Conservation (phyloP, 2,797 vertebrate species). For the Diglossa cyanea region DNA sequence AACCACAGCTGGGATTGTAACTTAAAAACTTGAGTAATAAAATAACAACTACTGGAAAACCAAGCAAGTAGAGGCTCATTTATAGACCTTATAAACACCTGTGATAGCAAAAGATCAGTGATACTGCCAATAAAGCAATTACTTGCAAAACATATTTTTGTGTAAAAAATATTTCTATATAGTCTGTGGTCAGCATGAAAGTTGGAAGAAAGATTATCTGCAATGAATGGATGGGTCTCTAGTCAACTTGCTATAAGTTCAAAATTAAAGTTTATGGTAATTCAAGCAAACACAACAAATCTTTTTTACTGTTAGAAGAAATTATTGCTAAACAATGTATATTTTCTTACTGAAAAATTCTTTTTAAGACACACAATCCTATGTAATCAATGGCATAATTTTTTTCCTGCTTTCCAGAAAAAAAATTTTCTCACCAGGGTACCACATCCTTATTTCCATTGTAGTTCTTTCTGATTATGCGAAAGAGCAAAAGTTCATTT, state of each 20-base stretch:
- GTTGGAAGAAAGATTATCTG: background rate
- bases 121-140: background rate
- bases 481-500: background rate
- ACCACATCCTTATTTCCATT: background rate
- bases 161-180: background rate
- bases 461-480: background rate
- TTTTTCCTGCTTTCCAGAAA: background rate
- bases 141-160: background rate
- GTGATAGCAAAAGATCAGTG: background rate
- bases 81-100: background rate
- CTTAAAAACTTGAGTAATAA: background rate
- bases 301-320: background rate
- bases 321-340: background rate
- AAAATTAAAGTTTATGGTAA: background rate
- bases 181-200: background rate
- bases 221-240: background rate
- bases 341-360: background rate
- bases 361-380: background rate
- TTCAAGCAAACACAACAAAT: background rate
- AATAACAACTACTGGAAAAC: background rate
- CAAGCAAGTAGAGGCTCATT: background rate
- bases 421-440: background rate
- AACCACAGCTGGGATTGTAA: background rate
- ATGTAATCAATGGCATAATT: background rate
- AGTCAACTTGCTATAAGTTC: background rate